Evolutionary conservation across 1,140 invertebrate genomes (phyloP).

Genomic region (Diorhabda elongata): DNA sequence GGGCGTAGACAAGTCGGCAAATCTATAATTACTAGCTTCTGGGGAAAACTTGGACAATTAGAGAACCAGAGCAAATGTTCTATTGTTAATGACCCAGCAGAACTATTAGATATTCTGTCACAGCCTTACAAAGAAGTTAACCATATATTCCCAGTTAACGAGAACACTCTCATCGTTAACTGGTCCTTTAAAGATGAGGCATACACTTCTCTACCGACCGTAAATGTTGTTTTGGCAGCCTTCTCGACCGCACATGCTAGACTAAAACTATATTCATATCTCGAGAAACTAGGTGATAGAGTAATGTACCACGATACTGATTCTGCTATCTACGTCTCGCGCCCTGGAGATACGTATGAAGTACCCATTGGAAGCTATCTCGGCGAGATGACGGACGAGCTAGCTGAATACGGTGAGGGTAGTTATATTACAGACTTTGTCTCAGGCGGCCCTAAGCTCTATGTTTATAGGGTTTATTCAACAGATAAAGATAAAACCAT

Average conservation of each 20-base stretch:
- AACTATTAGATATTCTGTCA: constrained; percentile 32
- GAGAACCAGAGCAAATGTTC: constrained; percentile 8
- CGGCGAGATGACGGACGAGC: constrained; percentile 41
- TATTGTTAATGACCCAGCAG: constrained; percentile 13
- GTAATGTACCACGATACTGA: constrained; percentile 50
- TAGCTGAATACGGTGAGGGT: constrained; percentile 23
- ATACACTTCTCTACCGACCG: constrained; percentile 12
- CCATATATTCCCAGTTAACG: constrained; percentile 27
- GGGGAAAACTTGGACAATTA: constrained; percentile 25
- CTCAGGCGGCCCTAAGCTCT: constrained; percentile 40
- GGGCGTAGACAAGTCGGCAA: constrained; percentile 17
- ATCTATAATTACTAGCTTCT: constrained; percentile 23
- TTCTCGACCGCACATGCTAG: constrained; percentile 44
- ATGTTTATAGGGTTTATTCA: constrained; percentile 20
- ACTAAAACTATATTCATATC: constrained; percentile 38
- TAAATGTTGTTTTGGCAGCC: constrained; percentile 41
- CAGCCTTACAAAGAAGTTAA: constrained; percentile 31
- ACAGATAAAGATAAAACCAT: background rate
- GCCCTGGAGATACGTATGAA: constrained; percentile 20
- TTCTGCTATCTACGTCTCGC: constrained; percentile 35
- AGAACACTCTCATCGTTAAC: constrained; percentile 34
- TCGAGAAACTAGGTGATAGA: constrained; percentile 40
- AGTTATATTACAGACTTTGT: constrained; percentile 25
- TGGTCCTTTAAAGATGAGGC: constrained; percentile 26
- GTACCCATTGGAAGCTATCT: constrained; percentile 35